phyloP scores from a whole-genome alignment of 2,113 vertebrate genomes.

The Phodopus roborovskii region DNA sequence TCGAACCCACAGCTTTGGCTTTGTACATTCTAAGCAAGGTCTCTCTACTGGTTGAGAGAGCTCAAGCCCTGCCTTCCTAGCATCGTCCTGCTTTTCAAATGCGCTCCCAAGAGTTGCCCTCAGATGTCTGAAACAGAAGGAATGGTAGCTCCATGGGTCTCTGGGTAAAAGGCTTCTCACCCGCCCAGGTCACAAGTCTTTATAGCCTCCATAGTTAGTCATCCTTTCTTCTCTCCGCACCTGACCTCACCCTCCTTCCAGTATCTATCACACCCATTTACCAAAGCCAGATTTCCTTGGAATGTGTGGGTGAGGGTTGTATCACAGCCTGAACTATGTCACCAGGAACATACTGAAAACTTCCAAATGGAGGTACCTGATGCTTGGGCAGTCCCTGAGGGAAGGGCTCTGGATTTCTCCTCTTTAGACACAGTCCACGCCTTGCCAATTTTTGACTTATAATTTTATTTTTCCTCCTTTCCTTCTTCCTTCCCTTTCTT shows the following conservation, averaged over 20 bases:
- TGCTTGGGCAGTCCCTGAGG: neutral
- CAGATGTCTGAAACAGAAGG: neutral
- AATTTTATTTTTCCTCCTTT: neutral
- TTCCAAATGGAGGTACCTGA: neutral
- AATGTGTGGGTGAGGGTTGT: neutral
- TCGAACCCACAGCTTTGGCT: neutral
- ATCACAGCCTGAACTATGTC: neutral
- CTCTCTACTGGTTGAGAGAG: too few relatives aligned
- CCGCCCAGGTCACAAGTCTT: neutral
- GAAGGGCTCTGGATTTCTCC: neutral
- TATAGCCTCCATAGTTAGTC: neutral
- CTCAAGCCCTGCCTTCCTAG: neutral
- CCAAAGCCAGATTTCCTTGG: conserved; percentile 28
- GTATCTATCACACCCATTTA: neutral
- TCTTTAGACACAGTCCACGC: neutral
- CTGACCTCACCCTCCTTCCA: neutral
- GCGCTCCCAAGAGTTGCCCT: neutral
- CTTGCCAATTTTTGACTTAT: neutral
- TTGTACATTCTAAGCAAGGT: neutral
- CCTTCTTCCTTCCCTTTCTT: neutral
- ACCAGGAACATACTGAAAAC: conserved; percentile 8
- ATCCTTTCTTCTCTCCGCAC: neutral
- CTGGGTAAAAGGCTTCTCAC: neutral
- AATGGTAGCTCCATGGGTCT: neutral
- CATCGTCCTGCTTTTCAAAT: neutral